Evolutionary conservation across 2,113 vertebrate species (phyloP).

Genomic region (Chloebia gouldiae): DNA sequence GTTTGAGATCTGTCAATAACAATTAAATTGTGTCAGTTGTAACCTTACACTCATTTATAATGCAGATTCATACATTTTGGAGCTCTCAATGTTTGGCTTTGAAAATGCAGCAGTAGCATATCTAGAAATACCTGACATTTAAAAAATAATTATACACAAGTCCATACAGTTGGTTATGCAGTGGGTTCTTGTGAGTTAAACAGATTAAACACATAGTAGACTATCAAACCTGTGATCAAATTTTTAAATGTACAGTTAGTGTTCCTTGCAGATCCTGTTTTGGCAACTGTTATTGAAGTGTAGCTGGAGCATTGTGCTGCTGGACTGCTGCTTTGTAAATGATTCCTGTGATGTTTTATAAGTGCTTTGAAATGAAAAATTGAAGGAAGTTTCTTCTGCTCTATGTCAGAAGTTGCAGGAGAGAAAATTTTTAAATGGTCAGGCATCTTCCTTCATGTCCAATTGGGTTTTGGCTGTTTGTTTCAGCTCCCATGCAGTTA

Average conservation of each 20-base stretch:
- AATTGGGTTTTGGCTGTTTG: background rate
- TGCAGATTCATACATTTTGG: background rate
- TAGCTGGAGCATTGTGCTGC: background rate
- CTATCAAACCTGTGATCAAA: background rate
- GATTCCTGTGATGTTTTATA: background rate
- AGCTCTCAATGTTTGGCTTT: background rate
- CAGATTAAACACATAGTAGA: background rate
- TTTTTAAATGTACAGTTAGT: background rate
- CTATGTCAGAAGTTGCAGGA: background rate
- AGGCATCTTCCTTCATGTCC: background rate
- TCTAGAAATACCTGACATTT: background rate
- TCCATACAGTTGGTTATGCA: background rate
- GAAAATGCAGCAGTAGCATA: background rate
- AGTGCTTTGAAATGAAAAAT: slow-evolving; percentile 33
- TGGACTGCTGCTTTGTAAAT: background rate
- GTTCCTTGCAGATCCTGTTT: background rate
- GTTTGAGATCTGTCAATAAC: background rate
- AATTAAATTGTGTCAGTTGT: background rate
- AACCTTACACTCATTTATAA: background rate
- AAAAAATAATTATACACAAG: background rate
- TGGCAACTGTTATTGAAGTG: background rate
- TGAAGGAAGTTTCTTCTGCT: background rate
- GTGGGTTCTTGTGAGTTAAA: background rate
- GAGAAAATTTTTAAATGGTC: background rate
- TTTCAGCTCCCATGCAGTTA: background rate